Percentiles rank a stretch among this genome's conserved stretches.
These are phyloP conservation scores for Malthinus seriepunctatus DNA, from an alignment of 2,888 invertebrate species.

Conservation along the genomic window DNA sequence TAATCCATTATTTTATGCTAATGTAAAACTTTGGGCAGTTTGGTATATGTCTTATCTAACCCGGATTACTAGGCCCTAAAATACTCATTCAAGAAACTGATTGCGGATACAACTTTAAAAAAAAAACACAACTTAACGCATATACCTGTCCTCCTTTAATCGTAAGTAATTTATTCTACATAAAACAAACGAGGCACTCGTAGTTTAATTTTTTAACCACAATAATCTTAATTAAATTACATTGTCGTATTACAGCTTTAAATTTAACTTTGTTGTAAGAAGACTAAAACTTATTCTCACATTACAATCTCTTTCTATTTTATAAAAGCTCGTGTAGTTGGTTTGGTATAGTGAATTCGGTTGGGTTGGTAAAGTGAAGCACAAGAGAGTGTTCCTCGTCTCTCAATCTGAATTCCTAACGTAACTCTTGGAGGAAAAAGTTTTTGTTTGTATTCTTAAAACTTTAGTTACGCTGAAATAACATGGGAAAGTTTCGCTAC, in stretches of 20 bases:
- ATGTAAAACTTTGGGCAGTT: too few species aligned
- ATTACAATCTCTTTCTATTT: neutral
- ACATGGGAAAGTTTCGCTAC: conserved; percentile 29
- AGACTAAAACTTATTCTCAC: neutral
- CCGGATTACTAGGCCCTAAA: too few species aligned
- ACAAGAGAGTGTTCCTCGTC: conserved; percentile 4
- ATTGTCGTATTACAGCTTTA: neutral
- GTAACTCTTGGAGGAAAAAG: conserved; percentile 31
- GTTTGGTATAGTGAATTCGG: too few species aligned
- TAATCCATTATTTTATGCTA: too few species aligned
- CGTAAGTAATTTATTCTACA: too few species aligned
- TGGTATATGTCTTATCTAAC: too few species aligned
- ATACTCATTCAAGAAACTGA: too few species aligned
- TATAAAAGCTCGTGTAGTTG: too few species aligned
- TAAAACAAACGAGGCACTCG: neutral
- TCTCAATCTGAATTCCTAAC: conserved; percentile 35
- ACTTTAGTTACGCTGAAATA: conserved; percentile 29
- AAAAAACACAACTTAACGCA: too few species aligned
- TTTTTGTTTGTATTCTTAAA: conserved; percentile 33
- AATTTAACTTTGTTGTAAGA: neutral
- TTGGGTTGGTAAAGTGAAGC: conserved; percentile 5
- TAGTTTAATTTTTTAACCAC: neutral
- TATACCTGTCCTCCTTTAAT: too few species aligned
- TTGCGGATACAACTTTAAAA: too few species aligned
- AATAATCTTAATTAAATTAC: conserved; percentile 5